Evolutionary conservation across 2,797 vertebrate species (phyloP).

Genomic region (Gymnodraco acuticeps): DNA sequence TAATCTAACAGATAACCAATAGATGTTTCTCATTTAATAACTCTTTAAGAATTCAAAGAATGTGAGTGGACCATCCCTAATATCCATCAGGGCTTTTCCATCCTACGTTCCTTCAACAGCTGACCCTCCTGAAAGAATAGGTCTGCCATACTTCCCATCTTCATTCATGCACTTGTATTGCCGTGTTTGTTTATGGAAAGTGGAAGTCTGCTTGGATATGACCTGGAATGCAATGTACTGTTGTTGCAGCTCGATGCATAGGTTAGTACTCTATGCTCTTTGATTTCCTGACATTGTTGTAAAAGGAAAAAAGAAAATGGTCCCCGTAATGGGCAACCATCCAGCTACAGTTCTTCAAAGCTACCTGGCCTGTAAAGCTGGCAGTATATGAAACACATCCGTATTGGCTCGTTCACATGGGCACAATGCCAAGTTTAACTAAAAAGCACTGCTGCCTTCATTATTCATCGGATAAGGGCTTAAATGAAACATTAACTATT

Average conservation of each 20-base stretch:
- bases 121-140: conserved; percentile 6
- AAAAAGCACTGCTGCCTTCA: background rate
- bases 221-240: conserved; percentile 8
- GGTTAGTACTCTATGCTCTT: background rate
- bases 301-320: conserved; percentile 24
- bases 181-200: conserved; percentile 38
- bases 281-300: conserved; percentile 51
- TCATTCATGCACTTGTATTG: conserved; percentile 40
- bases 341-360: conserved; percentile 45
- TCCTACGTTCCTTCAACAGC: background rate
- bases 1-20: too few relatives aligned
- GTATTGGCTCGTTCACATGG: conserved; percentile 18
- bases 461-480: conserved; percentile 3
- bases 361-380: conserved; percentile 24
- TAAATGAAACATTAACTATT: conserved; percentile 17
- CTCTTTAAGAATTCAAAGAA: too few relatives aligned
- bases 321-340: conserved; percentile 39
- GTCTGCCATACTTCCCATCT: background rate
- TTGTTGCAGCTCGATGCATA: background rate
- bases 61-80: too few relatives aligned
- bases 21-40: too few relatives aligned
- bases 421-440: conserved; percentile 6
- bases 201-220: conserved; percentile 18
- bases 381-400: conserved; percentile 33
- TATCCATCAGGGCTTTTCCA: background rate